phyloP scores from a whole-genome alignment of 2,797 vertebrate genomes.

The Melanotaenia nigrans region DNA sequence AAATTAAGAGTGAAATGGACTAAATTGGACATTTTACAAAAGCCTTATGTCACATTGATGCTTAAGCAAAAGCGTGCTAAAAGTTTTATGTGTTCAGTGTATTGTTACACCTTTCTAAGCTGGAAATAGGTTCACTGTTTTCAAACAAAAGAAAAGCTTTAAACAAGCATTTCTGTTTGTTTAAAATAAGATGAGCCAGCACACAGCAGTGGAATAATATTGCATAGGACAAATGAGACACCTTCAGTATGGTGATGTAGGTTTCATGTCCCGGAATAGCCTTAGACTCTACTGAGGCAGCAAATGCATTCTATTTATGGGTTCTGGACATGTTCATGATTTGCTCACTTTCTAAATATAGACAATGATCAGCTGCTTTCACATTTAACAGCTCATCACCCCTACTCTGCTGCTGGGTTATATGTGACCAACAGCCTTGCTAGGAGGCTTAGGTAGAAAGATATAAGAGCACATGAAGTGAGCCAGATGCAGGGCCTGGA shows the following conservation, averaged over 20 bases:
- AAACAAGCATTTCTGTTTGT: neutral
- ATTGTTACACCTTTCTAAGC: neutral
- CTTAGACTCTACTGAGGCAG: constrained; percentile 49
- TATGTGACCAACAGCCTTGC: constrained; percentile 48
- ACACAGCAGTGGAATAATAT: constrained; percentile 13
- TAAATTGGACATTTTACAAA: neutral
- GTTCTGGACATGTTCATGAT: constrained; percentile 65
- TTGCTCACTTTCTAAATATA: constrained; percentile 79
- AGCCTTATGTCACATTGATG: neutral
- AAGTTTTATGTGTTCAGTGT: neutral
- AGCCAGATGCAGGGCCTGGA: constrained; percentile 31
- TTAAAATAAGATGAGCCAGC: constrained; percentile 18
- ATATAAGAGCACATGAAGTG: constrained; percentile 27
- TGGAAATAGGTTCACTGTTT: neutral
- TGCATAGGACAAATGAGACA: constrained; percentile 55
- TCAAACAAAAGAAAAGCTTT: constrained; percentile 2
- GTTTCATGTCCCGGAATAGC: constrained; percentile 60
- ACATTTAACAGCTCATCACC: constrained; percentile 81
- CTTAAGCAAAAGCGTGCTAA: neutral
- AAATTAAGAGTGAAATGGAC: neutral
- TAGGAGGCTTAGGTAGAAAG: constrained; percentile 55
- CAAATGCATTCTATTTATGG: constrained; percentile 74
- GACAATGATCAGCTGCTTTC: constrained; percentile 78
- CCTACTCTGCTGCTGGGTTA: constrained; percentile 68
- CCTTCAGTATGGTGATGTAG: constrained; percentile 48